These are phyloP conservation scores for Scotopteryx bipunctaria DNA, from an alignment of 2,888 invertebrate genomes.

Conservation along the genomic window DNA sequence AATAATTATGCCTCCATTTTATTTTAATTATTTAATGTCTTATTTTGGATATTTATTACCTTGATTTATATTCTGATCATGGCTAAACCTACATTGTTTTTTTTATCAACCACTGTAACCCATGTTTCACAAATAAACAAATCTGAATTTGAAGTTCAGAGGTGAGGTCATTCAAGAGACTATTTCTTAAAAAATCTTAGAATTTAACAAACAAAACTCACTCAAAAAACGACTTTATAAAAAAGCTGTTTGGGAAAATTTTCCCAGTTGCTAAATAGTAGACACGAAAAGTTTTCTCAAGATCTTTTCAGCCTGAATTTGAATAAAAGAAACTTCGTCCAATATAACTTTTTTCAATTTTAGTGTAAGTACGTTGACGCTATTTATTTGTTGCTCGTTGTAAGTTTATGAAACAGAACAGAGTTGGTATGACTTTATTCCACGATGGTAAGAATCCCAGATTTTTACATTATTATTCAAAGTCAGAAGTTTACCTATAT, in stretches of 20 bases:
- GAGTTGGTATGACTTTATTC: conserved; percentile 44
- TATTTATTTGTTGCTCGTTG: conserved; percentile 33
- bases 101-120: too few species aligned
- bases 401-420: conserved; percentile 42
- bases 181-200: conserved; percentile 8
- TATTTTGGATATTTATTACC: too few species aligned
- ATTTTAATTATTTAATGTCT: too few species aligned
- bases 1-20: too few species aligned
- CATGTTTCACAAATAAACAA: too few species aligned
- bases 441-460: neutral
- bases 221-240: conserved; percentile 25
- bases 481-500: neutral
- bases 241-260: conserved; percentile 28
- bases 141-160: neutral
- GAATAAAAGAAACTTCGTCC: conserved; percentile 40
- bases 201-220: conserved; percentile 22
- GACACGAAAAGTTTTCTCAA: conserved; percentile 29
- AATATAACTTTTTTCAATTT: conserved; percentile 43
- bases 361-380: conserved; percentile 36
- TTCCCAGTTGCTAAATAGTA: conserved; percentile 30
- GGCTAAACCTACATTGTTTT: too few species aligned
- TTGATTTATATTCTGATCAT: too few species aligned
- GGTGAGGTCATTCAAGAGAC: conserved; percentile 5
- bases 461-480: neutral
- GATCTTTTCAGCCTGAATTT: conserved; percentile 37